phyloP scores from a whole-genome alignment of 2,797 vertebrate genomes.

The Dryobates pubescens region DNA sequence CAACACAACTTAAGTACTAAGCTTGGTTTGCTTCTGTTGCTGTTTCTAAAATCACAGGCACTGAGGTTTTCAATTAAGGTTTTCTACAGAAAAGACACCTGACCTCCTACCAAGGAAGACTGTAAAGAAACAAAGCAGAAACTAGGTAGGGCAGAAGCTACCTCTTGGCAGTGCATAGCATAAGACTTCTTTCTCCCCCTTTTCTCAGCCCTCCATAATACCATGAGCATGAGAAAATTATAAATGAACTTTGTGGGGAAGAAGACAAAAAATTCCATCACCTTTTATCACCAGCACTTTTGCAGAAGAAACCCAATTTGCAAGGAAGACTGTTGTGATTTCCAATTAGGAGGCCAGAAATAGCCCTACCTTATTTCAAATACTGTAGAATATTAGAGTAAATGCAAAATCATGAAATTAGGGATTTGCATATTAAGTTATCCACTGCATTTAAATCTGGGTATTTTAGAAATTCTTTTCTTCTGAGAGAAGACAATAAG shows the following conservation, averaged over 20 bases:
- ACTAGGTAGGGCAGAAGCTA: not conserved
- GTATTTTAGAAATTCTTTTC: not conserved
- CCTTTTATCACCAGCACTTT: not conserved
- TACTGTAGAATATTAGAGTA: not conserved
- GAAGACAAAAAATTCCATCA: not conserved
- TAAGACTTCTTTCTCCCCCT: not conserved
- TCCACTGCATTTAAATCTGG: not conserved
- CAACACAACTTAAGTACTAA: not conserved
- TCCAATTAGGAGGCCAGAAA: not conserved
- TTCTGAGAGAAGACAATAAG: not conserved
- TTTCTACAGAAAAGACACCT: not conserved
- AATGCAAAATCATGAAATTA: not conserved
- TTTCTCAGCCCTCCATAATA: not conserved
- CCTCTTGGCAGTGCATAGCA: not conserved
- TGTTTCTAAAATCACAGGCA: not conserved
- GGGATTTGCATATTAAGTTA: not conserved
- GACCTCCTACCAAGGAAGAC: not conserved
- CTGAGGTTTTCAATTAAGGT: not conserved
- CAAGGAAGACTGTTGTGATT: not conserved
- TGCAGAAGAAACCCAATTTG: not conserved
- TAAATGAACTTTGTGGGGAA: not conserved
- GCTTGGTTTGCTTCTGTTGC: not conserved
- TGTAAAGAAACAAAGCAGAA: not conserved
- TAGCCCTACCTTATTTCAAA: not conserved
- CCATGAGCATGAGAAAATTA: not conserved